A percentile compares a stretch with the other conserved stretches of the same genome.
phyloP scores from a whole-genome alignment of 2,797 vertebrate genomes.

The Luscinia luscinia region DNA sequence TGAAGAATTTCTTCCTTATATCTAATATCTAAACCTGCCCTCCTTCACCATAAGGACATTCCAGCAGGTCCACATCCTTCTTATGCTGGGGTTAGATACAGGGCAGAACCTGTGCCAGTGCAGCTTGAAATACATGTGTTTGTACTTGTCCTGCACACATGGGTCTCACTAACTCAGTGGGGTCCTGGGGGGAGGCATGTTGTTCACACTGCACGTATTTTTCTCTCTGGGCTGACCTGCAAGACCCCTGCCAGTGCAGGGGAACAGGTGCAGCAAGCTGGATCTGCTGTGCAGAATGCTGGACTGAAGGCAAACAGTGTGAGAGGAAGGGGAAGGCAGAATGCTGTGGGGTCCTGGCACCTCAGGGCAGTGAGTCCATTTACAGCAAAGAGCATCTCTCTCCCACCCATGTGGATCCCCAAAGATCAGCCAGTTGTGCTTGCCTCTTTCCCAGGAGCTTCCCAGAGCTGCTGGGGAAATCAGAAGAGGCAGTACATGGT shows the following conservation, averaged over 20 bases:
- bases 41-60: neutral
- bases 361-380: neutral
- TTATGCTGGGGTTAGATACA: neutral
- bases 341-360: neutral
- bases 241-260: neutral
- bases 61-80: neutral
- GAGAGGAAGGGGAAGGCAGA: neutral
- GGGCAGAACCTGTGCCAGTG: neutral
- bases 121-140: neutral
- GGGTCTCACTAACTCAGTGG: rapidly evolving
- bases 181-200: neutral
- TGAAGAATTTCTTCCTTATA: neutral
- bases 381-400: neutral
- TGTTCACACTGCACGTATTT: rapidly evolving
- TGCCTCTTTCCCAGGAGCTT: neutral
- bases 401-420: neutral
- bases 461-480: neutral
- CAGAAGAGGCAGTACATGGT: neutral
- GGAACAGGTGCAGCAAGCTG: neutral
- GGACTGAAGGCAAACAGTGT: neutral
- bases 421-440: rapidly evolving
- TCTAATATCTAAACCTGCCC: neutral
- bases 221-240: neutral
- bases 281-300: neutral
- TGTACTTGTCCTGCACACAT: rapidly evolving